These are phyloP conservation scores for Priocnemis perturbator DNA, from an alignment of 2,888 invertebrate genomes.

Conservation along the genomic window DNA sequence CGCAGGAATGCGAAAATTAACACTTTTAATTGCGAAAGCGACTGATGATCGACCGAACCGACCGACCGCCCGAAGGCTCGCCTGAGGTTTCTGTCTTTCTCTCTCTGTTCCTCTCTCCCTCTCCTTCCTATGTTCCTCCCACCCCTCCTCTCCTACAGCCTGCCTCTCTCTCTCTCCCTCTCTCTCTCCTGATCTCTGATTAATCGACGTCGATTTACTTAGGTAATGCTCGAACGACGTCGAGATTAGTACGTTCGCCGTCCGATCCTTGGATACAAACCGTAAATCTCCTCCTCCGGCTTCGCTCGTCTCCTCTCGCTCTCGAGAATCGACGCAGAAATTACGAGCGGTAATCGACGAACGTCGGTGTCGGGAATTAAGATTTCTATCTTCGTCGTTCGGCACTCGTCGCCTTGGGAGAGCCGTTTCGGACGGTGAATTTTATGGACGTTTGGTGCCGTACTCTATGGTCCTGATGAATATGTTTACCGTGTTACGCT, in stretches of 20 bases:
- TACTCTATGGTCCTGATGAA: too few relatives aligned
- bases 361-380: too few relatives aligned
- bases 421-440: too few relatives aligned
- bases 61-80: slow-evolving; percentile 19
- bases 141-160: not conserved
- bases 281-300: not conserved
- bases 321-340: not conserved
- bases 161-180: slow-evolving; percentile 26
- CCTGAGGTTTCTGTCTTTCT: not conserved
- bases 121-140: too few relatives aligned
- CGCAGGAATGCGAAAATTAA: not conserved
- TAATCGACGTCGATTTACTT: slow-evolving; percentile 55
- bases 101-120: slow-evolving; percentile 32
- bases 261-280: slow-evolving; percentile 12
- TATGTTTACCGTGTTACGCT: too few relatives aligned
- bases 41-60: slow-evolving; percentile 18
- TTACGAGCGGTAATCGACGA: too few relatives aligned
- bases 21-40: slow-evolving; percentile 6
- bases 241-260: slow-evolving; percentile 37
- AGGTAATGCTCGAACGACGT: slow-evolving; percentile 36
- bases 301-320: not conserved
- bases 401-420: too few relatives aligned
- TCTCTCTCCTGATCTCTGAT: slow-evolving; percentile 43
- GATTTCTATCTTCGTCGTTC: too few relatives aligned
- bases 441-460: too few relatives aligned